A percentile compares a stretch with the other conserved stretches of the same genome.
Evolutionary conservation across 1,140 invertebrate genomes (phyloP).

Genomic region (Drosophila parvula): DNA sequence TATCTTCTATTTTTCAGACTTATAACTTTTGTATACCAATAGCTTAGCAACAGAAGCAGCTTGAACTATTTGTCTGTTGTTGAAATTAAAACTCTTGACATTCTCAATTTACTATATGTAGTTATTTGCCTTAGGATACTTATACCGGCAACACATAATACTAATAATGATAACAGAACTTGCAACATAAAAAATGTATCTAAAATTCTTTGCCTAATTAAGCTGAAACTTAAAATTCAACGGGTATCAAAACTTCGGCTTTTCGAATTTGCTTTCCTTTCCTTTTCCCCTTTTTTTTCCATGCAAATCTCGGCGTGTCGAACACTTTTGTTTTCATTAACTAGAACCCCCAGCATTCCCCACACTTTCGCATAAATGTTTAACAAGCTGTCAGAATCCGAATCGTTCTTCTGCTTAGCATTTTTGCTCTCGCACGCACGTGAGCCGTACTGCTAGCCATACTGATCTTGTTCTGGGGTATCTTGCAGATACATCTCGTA

Average conservation of each 20-base stretch:
- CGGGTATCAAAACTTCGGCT: background rate
- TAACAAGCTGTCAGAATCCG: slow-evolving; percentile 58
- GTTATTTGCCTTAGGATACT: too few species aligned
- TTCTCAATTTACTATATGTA: background rate
- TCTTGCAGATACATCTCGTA: slow-evolving; percentile 77
- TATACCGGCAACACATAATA: too few species aligned
- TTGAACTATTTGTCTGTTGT: background rate
- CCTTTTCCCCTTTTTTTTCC: background rate
- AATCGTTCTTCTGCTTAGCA: slow-evolving; percentile 54
- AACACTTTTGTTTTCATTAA: slow-evolving; percentile 76
- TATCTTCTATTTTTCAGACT: background rate
- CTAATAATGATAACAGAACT: too few species aligned
- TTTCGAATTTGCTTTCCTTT: background rate
- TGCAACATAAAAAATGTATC: too few species aligned
- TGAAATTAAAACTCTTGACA: background rate
- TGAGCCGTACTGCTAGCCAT: slow-evolving; percentile 59
- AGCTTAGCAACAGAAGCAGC: too few species aligned
- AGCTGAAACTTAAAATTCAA: background rate
- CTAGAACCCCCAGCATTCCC: slow-evolving; percentile 6
- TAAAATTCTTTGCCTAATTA: background rate
- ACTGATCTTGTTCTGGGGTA: slow-evolving; percentile 76
- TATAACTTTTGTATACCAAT: background rate
- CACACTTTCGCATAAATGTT: slow-evolving; percentile 66
- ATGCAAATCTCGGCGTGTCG: slow-evolving; percentile 16
- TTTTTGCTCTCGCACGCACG: slow-evolving; percentile 64